Percentiles rank a stretch among this genome's conserved stretches.
These are phyloP conservation scores for Gymnopithys bicolor DNA, from an alignment of 2,797 vertebrate species.

Conservation along the genomic window DNA sequence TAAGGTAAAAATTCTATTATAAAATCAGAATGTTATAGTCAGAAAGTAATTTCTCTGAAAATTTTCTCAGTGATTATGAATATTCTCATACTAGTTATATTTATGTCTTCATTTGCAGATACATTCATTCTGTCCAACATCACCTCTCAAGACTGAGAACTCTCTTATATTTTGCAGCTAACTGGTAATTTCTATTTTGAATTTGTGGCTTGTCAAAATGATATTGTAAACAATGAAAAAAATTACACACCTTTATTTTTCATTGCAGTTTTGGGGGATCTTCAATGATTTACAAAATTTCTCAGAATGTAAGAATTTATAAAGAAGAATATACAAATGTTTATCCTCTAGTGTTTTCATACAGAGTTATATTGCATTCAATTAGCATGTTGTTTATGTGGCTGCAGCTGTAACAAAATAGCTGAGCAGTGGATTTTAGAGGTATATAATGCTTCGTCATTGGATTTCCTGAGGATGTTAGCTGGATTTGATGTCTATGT, in stretches of 20 bases:
- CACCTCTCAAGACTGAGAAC: neutral
- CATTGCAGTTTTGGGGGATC: neutral
- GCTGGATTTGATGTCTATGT: neutral
- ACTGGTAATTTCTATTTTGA: neutral
- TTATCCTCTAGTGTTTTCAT: neutral
- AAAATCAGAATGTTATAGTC: neutral
- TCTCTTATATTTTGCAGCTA: neutral
- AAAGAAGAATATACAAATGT: neutral
- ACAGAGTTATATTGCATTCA: neutral
- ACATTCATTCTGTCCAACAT: neutral
- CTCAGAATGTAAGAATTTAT: neutral
- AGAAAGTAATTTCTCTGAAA: neutral
- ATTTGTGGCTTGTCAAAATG: neutral
- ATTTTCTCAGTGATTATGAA: neutral
- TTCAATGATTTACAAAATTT: neutral
- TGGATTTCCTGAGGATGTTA: neutral
- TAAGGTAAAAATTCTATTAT: neutral
- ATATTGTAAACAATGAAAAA: neutral
- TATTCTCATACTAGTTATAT: neutral
- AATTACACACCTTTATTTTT: rapidly evolving
- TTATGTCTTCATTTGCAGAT: neutral
- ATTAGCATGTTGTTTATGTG: neutral
- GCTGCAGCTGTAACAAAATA: neutral
- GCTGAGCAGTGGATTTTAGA: neutral
- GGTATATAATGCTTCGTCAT: neutral